phyloP scores from a whole-genome alignment of 2,888 invertebrate genomes.

The Cylindroiulus punctatus region DNA sequence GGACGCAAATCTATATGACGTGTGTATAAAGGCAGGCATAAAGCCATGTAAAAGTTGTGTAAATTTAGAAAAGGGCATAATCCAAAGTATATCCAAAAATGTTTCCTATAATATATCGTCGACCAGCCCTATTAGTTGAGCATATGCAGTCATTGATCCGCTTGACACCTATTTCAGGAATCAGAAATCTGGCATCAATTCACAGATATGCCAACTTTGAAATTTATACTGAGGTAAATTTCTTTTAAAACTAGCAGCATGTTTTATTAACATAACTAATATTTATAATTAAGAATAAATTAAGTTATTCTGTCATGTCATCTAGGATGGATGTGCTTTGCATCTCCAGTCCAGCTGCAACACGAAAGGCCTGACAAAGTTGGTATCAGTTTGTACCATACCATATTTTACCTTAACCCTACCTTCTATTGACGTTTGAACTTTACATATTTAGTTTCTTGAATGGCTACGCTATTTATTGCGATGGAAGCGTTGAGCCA shows the following conservation, averaged over 20 bases:
- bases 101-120: not conserved
- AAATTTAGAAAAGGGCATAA: too few relatives aligned
- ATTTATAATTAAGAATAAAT: too few relatives aligned
- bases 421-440: not conserved
- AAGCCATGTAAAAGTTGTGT: too few relatives aligned
- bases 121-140: too few relatives aligned
- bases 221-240: not conserved
- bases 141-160: too few relatives aligned
- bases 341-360: not conserved
- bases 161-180: not conserved
- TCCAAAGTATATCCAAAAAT: too few relatives aligned
- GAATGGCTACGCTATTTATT: slow-evolving; percentile 6
- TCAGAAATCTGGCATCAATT: not conserved
- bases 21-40: too few relatives aligned
- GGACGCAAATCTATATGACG: too few relatives aligned
- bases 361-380: not conserved
- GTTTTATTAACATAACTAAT: not conserved
- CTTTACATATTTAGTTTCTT: not conserved
- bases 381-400: not conserved
- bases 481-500: not conserved
- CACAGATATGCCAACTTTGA: slow-evolving; percentile 19
- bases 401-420: not conserved
- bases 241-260: not conserved
- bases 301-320: not conserved
- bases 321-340: not conserved